Base-by-base conservation (phyloP, 2,888 invertebrate genomes). In the Furcula furcula region DNA sequence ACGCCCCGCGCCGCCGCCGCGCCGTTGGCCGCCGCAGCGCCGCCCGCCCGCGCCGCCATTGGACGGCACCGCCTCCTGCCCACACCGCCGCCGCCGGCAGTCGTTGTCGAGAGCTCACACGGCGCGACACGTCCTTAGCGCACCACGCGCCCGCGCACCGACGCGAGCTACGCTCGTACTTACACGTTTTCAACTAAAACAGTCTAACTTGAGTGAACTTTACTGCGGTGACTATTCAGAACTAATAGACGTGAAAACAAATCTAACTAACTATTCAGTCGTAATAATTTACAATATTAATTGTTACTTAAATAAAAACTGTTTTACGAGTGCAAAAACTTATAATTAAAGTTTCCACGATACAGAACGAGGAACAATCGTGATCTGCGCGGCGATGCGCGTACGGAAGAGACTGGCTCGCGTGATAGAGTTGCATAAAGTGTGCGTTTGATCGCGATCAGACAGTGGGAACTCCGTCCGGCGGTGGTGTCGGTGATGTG, bases 1-100 rank as follows among this genome's bases (percentile, higher is more conserved):
- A 76, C 83, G 82, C 80, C 83, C 77, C 73, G 61, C 62, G 61
- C 9, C 55, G 46, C 49, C 47, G 46, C 53, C 59, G 61, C 55
- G 49, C 55, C 65, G 61, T 63, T 58, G 65, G 61, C 62, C 65
- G 71, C 65, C 66, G 61, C 56, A 55, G 49, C 49, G 48, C 55
- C 56, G 51, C 54, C 49, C 46, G 57, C 62, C 65, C 48, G 53
- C 36, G 37, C 50, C 46, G 48, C 58, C 49, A 57, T 61, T 60
- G 64, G 66, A 53, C 54, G 57, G 59, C 51, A 57, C 58, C 66
- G 71, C 66, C 72, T 55, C 60, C 63, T 47, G 54, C 54, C 54
- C 46, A 40, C 56, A 41, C 50, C 54, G 43, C 42, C 41, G 32
- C 18, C 34, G 16, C 21, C 31, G 39, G 59, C 76, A 74, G 78